Percentiles rank a stretch among this genome's conserved stretches.
Conservation (phyloP, 2,888 invertebrate species). For the Nematopogon swammerdamellus region DNA sequence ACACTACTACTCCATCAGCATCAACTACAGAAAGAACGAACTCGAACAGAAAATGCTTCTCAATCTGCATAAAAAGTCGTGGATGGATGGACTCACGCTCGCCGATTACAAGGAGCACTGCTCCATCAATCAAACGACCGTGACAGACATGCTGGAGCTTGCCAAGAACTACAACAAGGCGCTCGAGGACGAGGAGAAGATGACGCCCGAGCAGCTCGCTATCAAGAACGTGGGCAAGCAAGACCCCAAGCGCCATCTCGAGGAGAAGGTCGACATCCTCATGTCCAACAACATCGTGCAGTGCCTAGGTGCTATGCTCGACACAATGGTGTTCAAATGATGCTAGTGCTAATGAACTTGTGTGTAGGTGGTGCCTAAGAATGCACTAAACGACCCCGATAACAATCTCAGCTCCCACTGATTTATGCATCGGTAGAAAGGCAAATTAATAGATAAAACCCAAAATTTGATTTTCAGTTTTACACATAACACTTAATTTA, state of each 20-base stretch:
- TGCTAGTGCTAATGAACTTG: slow-evolving; percentile 10
- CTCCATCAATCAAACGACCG: slow-evolving; percentile 88
- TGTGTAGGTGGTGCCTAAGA: neutral
- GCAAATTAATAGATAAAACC: too few species aligned
- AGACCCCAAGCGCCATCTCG: slow-evolving; percentile 98
- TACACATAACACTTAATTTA: too few species aligned
- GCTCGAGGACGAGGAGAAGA: slow-evolving; percentile 97
- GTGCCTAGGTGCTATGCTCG: slow-evolving; percentile 95
- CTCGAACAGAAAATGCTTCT: slow-evolving; percentile 98
- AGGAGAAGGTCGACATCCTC: slow-evolving; percentile 95
- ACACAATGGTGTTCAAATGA: slow-evolving; percentile 60
- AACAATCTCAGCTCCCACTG: too few species aligned
- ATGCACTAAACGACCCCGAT: too few species aligned
- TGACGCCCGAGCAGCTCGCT: slow-evolving; percentile 98
- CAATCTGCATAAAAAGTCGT: slow-evolving; percentile 97
- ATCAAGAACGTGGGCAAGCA: slow-evolving; percentile 99
- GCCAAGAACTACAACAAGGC: slow-evolving; percentile 98
- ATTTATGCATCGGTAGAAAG: too few species aligned
- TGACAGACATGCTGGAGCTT: slow-evolving; percentile 93
- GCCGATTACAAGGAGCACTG: slow-evolving; percentile 93
- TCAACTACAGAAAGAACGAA: slow-evolving; percentile 98
- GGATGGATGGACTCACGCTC: slow-evolving; percentile 94
- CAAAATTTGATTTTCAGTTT: too few species aligned
- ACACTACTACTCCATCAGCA: slow-evolving; percentile 99
- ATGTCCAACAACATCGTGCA: slow-evolving; percentile 98